Evolutionary conservation across 2,797 vertebrate species (phyloP).

Genomic region (Danio albolineatus): DNA sequence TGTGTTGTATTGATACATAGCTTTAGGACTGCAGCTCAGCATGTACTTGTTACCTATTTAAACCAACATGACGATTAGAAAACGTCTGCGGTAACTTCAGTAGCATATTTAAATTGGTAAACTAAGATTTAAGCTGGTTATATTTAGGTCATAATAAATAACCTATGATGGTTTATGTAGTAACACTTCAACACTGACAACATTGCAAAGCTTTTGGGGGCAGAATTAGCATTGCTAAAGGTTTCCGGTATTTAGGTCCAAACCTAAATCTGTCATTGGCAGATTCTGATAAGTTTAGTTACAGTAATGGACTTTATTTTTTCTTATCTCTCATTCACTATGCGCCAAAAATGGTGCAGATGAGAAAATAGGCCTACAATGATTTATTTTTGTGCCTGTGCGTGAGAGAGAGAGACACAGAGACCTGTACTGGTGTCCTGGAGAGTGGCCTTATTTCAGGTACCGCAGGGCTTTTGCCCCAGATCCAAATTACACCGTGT

Average conservation of each 20-base stretch:
- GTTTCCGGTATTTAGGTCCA: neutral
- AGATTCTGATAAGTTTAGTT: neutral
- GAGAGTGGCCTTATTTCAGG: constrained; percentile 62
- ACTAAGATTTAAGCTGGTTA: neutral
- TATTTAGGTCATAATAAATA: neutral
- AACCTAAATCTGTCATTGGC: neutral
- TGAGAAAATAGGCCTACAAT: constrained; percentile 50
- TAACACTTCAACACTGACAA: neutral
- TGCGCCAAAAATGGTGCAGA: constrained; percentile 20
- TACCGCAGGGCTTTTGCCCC: constrained; percentile 59
- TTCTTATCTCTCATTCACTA: constrained; percentile 4
- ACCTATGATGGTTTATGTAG: neutral
- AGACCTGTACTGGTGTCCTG: constrained; percentile 54
- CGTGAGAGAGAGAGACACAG: constrained; percentile 41
- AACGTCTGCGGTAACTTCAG: neutral
- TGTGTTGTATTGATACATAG: neutral
- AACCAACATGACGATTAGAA: neutral
- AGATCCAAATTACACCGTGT: constrained; percentile 47
- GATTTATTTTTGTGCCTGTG: constrained; percentile 55
- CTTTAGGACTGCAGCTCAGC: neutral
- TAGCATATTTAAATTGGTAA: neutral
- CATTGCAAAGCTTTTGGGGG: neutral
- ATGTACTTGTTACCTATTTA: neutral
- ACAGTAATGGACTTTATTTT: neutral
- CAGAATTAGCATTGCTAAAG: neutral